Evolutionary conservation across 2,888 invertebrate genomes (phyloP), one percentile per base, ranked within the genome.

Genomic region (Chouioia cunea): DNA sequence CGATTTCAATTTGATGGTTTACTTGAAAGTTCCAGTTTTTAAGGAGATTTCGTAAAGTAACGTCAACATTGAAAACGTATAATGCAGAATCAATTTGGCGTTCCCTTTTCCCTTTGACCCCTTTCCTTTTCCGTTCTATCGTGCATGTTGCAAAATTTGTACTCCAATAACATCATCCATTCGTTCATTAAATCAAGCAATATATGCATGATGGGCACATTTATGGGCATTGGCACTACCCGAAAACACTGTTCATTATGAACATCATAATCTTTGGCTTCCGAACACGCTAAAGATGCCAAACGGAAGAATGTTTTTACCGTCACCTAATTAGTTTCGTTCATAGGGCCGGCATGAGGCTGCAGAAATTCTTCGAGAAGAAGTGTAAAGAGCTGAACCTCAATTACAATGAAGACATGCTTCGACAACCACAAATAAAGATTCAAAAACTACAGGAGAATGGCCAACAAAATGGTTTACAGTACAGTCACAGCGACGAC

Each of bases 351-450:
- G 95, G 95, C 63, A 88, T 88, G 76, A 88, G 90, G 65, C 87
- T 96, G 73, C 89, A 93, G 77, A 90, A 90, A 76, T 92, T 89
- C 84, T 91, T 94, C 73, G 90, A 90, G 77, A 91, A 91, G 77
- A 90, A 91, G 48, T 92, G 93, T 82, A 87, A 88, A 75, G 93
- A 94, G 70, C 82, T 93, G 16, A 89, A 90, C 47, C 86, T 94
- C 78, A 86, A 76, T 83, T 86, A 79, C 77, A 83, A 76, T 77
- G 87, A 77, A 81, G 87, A 81, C 0, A 75, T 84, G 3, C 83
- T 89, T 1, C 85, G 88, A 1, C 87, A 87, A 67, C 83, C 87
- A 14, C 79, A 84, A 8, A 77, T 80, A 56, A 77, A 85, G 65
- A 83, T 82, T 47, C 73, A 76, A 16, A 82, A 80, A 73, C 62